Evolutionary conservation across 2,888 invertebrate genomes (phyloP), one percentile per base, ranked within the genome.

Genomic region (Strigamia transsilvanica): DNA sequence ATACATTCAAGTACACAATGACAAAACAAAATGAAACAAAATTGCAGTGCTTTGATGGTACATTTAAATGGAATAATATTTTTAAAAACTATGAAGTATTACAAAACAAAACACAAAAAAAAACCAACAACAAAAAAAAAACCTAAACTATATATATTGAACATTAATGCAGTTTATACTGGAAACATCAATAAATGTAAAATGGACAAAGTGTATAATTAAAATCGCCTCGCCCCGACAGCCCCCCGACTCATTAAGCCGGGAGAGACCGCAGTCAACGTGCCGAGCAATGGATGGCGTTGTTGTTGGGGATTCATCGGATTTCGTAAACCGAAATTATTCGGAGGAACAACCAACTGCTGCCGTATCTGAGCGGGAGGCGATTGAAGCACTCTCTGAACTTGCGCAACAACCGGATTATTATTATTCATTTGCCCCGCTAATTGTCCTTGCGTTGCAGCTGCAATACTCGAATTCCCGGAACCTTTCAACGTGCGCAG

Each of bases 401-500:
- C 38, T 79, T 32, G 79, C 10, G 41, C 21, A 41, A 18, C 3
- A 9, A 79, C 42, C 18, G 38, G 79, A 15, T 9, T 32, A 73
- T 23, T 23, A 27, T 66, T 73, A 73, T 27, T 73, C 21, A 12
- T 21, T 79, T 79, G 79, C 79, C 38, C 42, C 10, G 13, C 13
- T 38, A 42, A 79, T n/a, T 79, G 79, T 41, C 13, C 23, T 42
- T 79, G 79, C 10, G 32, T 23, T 23, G 56, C 42, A 12, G 32
- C 23, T 51, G 56, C 12, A 12, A 12, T 23, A 9, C 23, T 9
- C 2, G 46, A 27, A 32, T 80, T 80, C 27, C 80, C 80, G 13
- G 10, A 10, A 7, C 34, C 66, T n/a, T 80, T 32, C 27, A 87
- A 85, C 84, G 85, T 87, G 82, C 86, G 86, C 82, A 88, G 84